phyloP scores from a whole-genome alignment of 2,113 vertebrate species.

The Mesoclemmys tuberculata region DNA sequence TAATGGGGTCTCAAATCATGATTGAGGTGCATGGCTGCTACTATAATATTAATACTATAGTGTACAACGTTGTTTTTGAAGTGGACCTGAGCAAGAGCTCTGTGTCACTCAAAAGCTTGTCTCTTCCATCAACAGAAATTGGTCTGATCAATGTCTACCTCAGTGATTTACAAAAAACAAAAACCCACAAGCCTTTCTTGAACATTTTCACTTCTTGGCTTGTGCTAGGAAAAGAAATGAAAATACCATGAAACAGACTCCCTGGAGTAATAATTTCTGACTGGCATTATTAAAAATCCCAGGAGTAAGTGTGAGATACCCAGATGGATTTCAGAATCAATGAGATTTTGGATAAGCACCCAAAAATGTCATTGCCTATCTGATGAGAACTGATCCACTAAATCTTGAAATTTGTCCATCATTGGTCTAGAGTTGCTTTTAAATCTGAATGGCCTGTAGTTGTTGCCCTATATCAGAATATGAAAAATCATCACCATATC shows the following conservation, averaged over 20 bases:
- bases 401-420: background rate
- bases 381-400: background rate
- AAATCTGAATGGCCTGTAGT: background rate
- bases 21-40: background rate
- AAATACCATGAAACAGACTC: background rate
- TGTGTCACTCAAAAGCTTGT: no score
- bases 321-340: background rate
- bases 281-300: background rate
- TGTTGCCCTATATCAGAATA: background rate
- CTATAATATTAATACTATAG: background rate
- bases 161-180: background rate
- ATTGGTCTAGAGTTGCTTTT: background rate
- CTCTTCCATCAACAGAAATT: no score
- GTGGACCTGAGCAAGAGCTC: no score
- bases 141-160: no score
- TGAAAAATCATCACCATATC: background rate
- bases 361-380: background rate
- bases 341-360: background rate
- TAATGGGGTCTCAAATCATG: background rate
- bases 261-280: background rate
- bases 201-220: background rate
- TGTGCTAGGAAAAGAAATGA: background rate
- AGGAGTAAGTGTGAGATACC: background rate
- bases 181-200: background rate
- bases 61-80: background rate